phyloP scores from a whole-genome alignment of 2,888 invertebrate species.

The Sphaerophoria rueppellii region DNA sequence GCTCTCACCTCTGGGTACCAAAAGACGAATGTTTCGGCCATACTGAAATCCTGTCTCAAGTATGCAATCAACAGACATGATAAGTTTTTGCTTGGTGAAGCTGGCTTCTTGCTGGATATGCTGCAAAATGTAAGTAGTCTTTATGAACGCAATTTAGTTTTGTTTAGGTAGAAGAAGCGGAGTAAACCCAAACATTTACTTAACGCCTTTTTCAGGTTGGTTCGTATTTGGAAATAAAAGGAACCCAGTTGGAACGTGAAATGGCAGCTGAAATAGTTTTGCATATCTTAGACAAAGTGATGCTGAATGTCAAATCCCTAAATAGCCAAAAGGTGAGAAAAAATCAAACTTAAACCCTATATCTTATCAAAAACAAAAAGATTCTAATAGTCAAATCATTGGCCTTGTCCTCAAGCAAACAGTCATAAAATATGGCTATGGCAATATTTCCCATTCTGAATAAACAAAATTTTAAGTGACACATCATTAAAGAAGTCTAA shows the following conservation, averaged over 20 bases:
- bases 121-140: constrained; percentile 79
- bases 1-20: constrained; percentile 81
- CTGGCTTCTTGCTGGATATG: constrained; percentile 81
- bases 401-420: too few relatives aligned
- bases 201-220: constrained; percentile 78
- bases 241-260: constrained; percentile 82
- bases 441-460: too few relatives aligned
- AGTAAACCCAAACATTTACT: too few relatives aligned
- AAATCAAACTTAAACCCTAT: background rate
- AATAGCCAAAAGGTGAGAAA: constrained; percentile 88
- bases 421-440: too few relatives aligned
- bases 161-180: too few relatives aligned
- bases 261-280: constrained; percentile 84
- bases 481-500: too few relatives aligned
- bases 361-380: too few relatives aligned
- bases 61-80: constrained; percentile 79
- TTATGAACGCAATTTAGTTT: too few relatives aligned
- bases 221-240: constrained; percentile 81
- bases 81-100: constrained; percentile 81
- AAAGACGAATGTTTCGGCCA: constrained; percentile 81
- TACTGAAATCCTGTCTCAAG: constrained; percentile 80
- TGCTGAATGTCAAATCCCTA: constrained; percentile 87
- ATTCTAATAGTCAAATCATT: too few relatives aligned
- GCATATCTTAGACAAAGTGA: constrained; percentile 86
- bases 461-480: too few relatives aligned